Base-by-base conservation (phyloP, 1,140 invertebrate genomes). In the Hormaphis cornu region DNA sequence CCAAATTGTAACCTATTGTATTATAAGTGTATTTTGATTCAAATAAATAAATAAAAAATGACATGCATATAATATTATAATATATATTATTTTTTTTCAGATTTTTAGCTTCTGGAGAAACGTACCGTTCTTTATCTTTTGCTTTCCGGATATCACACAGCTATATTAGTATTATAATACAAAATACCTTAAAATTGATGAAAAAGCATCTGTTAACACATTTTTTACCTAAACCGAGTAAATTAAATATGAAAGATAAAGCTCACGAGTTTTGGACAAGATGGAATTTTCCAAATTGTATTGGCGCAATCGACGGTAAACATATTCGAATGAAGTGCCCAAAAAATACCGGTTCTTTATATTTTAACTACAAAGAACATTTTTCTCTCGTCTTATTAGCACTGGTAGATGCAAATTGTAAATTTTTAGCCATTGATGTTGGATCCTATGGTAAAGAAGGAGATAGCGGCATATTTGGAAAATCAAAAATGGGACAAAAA, bases 231-330 rank as follows among this genome's bases (percentile, higher is more conserved):
- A 54, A 24, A 70, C 69, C 70, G 20, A 71, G 33, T 33, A 69
- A 22, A 70, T 61, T 70, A 61, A 72, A 56, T 16, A 74, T 53
- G 76, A 73, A 72, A 72, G n/a, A 50, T 28, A 75, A 78, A 70
- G 73, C 74, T 54, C 59, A 74, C 22, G 73, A 73, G 3, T 77
- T 77, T 74, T 16, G 70, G 30, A 70, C 14, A 69, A 63, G 70
- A 70, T 73, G 63, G 58, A 53, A 71, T 42, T 79, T 79, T 70
- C 78, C 74, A 9, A 71, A 75, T 63, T 74, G 72, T 44, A 42
- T 79, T 26, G 75, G 77, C 1, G 75, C 76, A 9, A 72, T 81
- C 8, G 77, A 80, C 70, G 77, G 78, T 9, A 79, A 79, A 58
- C 77, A 81, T 61, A 66, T 81, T 24, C 26, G 71, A 8, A 76